phyloP scores from a whole-genome alignment of 2,797 vertebrate genomes.

The Lutjanus argentimaculatus region DNA sequence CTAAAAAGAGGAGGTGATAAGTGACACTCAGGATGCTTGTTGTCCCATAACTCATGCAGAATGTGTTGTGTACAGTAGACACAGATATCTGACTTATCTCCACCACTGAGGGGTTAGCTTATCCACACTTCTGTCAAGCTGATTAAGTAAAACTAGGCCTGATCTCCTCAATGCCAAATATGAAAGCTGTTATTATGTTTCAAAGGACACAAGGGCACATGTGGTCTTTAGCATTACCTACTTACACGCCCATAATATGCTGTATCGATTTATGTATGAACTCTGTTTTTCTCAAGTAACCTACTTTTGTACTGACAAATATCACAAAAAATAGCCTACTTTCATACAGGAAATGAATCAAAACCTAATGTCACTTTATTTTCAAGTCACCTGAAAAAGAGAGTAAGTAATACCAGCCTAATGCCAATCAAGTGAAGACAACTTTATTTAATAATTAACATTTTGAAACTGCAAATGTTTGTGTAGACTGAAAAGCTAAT shows the following conservation, averaged over 20 bases:
- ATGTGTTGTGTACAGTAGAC: slow-evolving; percentile 7
- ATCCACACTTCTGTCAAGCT: not conserved
- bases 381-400: not conserved
- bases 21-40: slow-evolving; percentile 3
- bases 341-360: slow-evolving; percentile 7
- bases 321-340: not conserved
- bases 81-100: slow-evolving; percentile 8
- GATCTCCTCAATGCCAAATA: not conserved
- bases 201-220: not conserved
- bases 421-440: not conserved
- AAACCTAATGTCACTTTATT: not conserved
- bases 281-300: not conserved
- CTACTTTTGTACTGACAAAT: not conserved
- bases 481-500: not conserved
- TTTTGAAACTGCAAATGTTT: not conserved
- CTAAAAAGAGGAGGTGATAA: not conserved
- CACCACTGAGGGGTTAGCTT: not conserved
- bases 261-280: not conserved
- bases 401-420: not conserved
- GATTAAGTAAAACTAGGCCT: not conserved
- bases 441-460: not conserved
- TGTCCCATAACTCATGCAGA: slow-evolving; percentile 7
- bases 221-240: not conserved
- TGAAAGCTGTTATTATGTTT: not conserved
- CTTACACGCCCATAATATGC: not conserved